Percentiles rank a stretch among this genome's conserved stretches.
Conservation (phyloP, 2,113 vertebrate species). For the Emydura subglobosa region DNA sequence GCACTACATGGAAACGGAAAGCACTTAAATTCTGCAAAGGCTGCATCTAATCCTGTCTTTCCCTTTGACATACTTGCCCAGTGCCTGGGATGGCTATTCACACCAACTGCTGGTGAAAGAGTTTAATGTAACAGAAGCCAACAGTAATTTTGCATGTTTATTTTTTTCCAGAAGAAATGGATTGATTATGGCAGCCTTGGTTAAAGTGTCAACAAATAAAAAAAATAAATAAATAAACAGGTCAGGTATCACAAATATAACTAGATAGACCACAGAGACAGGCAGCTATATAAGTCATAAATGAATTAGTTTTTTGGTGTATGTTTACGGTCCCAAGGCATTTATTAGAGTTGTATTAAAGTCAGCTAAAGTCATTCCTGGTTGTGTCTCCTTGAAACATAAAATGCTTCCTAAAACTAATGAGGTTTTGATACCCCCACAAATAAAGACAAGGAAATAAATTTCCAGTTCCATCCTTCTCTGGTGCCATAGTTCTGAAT, state of each 20-base stretch:
- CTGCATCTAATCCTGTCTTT: not conserved
- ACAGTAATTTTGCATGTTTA: not conserved
- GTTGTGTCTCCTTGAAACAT: constrained; percentile 3
- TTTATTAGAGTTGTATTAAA: not conserved
- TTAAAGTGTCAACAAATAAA: not conserved
- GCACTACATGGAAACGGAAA: not conserved
- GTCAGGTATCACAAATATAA: not conserved
- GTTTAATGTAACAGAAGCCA: not conserved
- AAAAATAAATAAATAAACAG: not conserved
- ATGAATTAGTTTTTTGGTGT: not conserved
- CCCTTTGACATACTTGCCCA: not conserved
- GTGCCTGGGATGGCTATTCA: not conserved
- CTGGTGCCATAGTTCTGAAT: not conserved
- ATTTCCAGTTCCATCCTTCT: not conserved
- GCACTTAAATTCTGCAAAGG: not conserved
- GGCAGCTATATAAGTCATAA: not conserved
- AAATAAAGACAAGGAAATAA: not conserved
- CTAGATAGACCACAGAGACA: not conserved
- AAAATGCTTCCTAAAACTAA: not conserved
- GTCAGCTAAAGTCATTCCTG: not conserved
- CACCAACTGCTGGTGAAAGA: not conserved
- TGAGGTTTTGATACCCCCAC: not conserved
- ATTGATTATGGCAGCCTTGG: not conserved
- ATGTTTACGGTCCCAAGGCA: not conserved
- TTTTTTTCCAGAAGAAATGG: not conserved